Evolutionary conservation across 2,113 vertebrate species (phyloP), one percentile per base, ranked within the genome.

Genomic region (Mesitornis unicolor): DNA sequence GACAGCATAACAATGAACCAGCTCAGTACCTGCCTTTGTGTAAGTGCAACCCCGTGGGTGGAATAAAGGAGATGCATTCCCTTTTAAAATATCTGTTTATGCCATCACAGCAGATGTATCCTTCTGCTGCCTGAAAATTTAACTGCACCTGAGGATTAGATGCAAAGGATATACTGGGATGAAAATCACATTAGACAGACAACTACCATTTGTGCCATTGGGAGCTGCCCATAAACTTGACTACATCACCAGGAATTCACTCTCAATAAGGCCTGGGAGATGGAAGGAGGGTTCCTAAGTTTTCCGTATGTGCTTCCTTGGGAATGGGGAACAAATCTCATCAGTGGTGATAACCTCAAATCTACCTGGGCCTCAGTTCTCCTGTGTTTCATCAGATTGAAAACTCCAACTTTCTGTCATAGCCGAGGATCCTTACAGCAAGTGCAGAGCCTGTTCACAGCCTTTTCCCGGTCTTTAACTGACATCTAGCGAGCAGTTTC

Each of bases 401-500:
- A 64, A 69, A 43, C 28, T 43, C 50, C 70, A 81, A 18, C 18
- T 38, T 65, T 26, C 57, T n/a, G 47, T 19, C 50, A 8, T 0
- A 80, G 83, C 47, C 33, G 28, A n/a, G 10, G 13, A 50, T 22
- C 17, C 38, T 31, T 1, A 26, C 33, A 67, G 31, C 25, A 16
- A 31, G 18, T 3, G 16, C 40, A 28, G 61, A 31, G 54, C 22
- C n/a, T 19, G 63, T 4, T 76, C 45, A 13, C 10, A 31, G 51
- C 36, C 57, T 64, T 90, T 53, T 18, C 51, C 53, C 61, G 22
- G 93, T 64, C 90, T 61, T 42, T 19, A 51, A 26, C 84, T 97
- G 97, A 97, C 97, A 97, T 67, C 97, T 93, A 97, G 96, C 11
- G 97, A 95, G 69, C 54, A 33, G 24, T 75, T 91, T 47, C 85